Base-by-base conservation (phyloP, 1,140 invertebrate species). In the Bactericera cockerelli region DNA sequence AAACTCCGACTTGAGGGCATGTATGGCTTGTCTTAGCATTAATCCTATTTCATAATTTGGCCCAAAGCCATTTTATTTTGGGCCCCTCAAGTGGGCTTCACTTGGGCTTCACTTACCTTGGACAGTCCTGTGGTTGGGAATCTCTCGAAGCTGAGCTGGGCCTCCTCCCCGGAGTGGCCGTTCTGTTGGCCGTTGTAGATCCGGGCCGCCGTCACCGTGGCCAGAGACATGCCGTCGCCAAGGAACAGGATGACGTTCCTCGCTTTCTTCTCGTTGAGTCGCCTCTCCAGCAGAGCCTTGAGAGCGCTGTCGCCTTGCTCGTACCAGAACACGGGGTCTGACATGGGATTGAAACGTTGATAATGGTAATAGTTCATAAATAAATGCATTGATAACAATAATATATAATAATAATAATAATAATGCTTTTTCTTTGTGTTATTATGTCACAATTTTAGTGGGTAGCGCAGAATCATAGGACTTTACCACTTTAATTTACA, bases 211-310 rank as follows among this genome's bases (percentile, higher is more conserved):
- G 81, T 81, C 3, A 86, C 63, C 0, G 84, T 86, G 2, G 81
- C 71, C 6, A 86, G 69, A 1, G 82, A 83, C 77, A 89, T 81
- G 2, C 86, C 86, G 67, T 87, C 84, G 0, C 86, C 86, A 28
- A 89, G 67, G 64, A 86, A 83, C 59, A 88, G 68, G 11, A 88
- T 79, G 0, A 84, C 72, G 67, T 86, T 86, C 62, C 80, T 83
- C 4, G 84, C 84, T 56, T 58, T 63, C 0, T 68, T 65, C 3
- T 49, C 42, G 22, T 19, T 49, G 42, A 49, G n/a, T 22, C 19
- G 6, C 22, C 42, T 49, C 19, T 22, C 42, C 3, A 49, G 22
- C n/a, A 49, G 8, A 49, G 4, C 42, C 19, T 22, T 49, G 4
- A 49, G n/a, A 4, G 42, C 22, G 19, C 22, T 49, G 42, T 49